Conservation (phyloP, 2,113 vertebrate species). For the Syngnathus floridae region DNA sequence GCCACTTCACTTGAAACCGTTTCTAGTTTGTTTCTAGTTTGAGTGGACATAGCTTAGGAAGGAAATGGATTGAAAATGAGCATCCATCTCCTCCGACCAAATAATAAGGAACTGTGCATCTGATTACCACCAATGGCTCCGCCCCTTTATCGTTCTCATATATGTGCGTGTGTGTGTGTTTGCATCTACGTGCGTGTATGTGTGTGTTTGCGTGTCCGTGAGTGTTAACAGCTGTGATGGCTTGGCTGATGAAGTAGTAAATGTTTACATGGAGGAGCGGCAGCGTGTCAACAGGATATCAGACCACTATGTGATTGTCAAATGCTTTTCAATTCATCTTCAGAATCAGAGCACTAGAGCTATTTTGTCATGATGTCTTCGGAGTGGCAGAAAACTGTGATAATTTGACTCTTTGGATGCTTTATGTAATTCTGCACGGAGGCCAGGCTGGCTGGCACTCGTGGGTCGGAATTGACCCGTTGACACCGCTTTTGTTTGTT, state of each 20-base stretch:
- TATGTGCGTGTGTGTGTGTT: neutral
- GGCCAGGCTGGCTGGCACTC: constrained; percentile 31
- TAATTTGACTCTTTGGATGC: constrained; percentile 22
- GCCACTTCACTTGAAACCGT: no score
- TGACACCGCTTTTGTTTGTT: constrained; percentile 18
- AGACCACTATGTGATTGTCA: neutral
- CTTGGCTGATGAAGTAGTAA: constrained; percentile 36
- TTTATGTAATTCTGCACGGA: constrained; percentile 51
- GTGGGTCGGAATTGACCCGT: constrained; percentile 32
- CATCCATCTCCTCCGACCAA: no score
- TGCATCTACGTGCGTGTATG: neutral
- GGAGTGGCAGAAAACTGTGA: no score
- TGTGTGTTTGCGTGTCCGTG: neutral
- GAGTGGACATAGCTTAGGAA: no score
- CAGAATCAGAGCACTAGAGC: neutral
- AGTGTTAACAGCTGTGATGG: constrained; percentile 31
- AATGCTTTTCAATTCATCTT: neutral
- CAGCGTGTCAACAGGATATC: constrained; percentile 30
- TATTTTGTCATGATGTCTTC: neutral
- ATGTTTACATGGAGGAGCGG: constrained; percentile 38
- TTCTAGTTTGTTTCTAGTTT: no score
- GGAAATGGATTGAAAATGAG: no score
- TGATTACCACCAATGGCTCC: neutral
- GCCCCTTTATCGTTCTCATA: constrained; percentile 10
- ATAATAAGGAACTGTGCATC: neutral